A percentile compares a stretch with the other conserved stretches of the same genome.
phyloP scores from a whole-genome alignment of 2,113 vertebrate species.

The Prunella fulvescens region DNA sequence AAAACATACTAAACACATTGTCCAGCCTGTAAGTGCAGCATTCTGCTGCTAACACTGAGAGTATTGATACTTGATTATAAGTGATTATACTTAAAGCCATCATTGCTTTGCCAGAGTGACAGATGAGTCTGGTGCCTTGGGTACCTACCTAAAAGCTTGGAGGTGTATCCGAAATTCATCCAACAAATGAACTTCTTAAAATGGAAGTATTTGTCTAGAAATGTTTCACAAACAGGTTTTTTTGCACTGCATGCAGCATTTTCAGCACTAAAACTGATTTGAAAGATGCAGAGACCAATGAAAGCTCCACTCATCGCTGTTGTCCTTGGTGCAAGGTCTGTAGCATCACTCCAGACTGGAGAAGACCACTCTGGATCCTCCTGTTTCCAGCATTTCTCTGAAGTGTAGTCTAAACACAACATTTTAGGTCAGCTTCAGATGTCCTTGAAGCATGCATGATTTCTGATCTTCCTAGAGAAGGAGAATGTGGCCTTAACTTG shows the following conservation, averaged over 20 bases:
- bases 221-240: background rate
- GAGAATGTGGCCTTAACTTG: background rate
- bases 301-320: background rate
- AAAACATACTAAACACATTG: background rate
- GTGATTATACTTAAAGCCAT: background rate
- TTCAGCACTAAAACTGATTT: background rate
- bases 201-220: background rate
- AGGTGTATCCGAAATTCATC: background rate
- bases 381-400: background rate
- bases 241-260: background rate
- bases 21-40: background rate
- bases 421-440: background rate
- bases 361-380: background rate
- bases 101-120: background rate
- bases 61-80: background rate
- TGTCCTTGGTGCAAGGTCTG: background rate
- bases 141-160: background rate
- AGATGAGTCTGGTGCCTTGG: background rate
- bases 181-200: background rate
- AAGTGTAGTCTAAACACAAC: background rate
- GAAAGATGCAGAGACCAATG: background rate
- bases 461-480: background rate
- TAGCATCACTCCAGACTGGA: background rate
- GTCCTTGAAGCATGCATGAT: background rate
- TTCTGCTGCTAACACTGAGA: background rate